phyloP scores from a whole-genome alignment of 2,797 vertebrate species.

The Erpetoichthys calabaricus region DNA sequence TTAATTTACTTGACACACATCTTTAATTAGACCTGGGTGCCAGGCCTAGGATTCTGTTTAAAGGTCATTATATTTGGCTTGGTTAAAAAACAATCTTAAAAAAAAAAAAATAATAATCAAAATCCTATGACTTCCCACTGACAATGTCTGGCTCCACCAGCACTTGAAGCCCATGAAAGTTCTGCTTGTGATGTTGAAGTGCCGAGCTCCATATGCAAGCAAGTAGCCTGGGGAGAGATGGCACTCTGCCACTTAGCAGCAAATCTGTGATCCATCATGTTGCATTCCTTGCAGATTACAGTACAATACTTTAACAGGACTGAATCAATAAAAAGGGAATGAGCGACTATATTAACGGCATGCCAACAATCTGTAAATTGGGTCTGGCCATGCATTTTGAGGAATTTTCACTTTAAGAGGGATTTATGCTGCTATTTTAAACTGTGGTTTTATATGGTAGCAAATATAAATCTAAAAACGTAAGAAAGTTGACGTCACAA shows the following conservation, averaged over 20 bases:
- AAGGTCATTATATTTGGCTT: constrained; percentile 43
- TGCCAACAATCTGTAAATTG: constrained; percentile 5
- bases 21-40: constrained; percentile 28
- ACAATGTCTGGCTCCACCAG: constrained; percentile 1
- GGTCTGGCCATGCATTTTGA: too few relatives aligned
- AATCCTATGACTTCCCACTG: constrained; percentile 51
- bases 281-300: background rate
- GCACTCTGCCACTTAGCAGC: constrained; percentile 1
- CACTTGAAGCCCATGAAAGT: background rate
- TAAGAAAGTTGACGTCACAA: too few relatives aligned
- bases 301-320: constrained; percentile 1
- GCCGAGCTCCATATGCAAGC: constrained; percentile 35
- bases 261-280: constrained; percentile 5
- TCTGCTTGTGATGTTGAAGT: constrained; percentile 5
- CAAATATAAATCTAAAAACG: too few relatives aligned
- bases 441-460: too few relatives aligned
- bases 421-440: too few relatives aligned
- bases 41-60: constrained; percentile 12
- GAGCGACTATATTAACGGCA: background rate
- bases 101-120: too few relatives aligned
- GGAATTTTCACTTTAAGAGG: too few relatives aligned
- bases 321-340: constrained; percentile 6
- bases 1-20: too few relatives aligned
- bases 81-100: constrained; percentile 30
- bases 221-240: background rate